A percentile compares a stretch with the other conserved stretches of the same genome.
These are phyloP conservation scores for Nothobranchius kuhntae DNA, from an alignment of 2,113 vertebrate genomes.

Conservation along the genomic window DNA sequence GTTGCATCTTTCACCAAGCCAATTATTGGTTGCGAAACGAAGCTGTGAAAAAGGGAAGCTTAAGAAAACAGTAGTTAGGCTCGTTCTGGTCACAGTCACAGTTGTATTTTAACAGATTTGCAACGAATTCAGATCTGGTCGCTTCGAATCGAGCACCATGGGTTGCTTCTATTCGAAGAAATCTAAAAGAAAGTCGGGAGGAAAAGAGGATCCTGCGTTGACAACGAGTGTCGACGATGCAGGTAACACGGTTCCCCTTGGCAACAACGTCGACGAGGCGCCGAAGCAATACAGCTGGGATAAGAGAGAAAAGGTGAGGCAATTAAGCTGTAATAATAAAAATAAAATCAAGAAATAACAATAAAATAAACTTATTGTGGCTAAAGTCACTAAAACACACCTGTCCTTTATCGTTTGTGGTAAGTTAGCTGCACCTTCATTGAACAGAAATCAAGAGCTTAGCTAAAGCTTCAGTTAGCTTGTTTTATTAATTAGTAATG, in stretches of 20 bases:
- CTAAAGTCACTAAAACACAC: neutral
- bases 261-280: constrained; percentile 75
- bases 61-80: constrained; percentile 38
- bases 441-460: too few relatives aligned
- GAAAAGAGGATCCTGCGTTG: constrained; percentile 64
- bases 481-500: too few relatives aligned
- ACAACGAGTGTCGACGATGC: constrained; percentile 59
- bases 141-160: constrained; percentile 57
- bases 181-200: constrained; percentile 77
- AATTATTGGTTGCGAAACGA: constrained; percentile 66
- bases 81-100: neutral
- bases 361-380: neutral
- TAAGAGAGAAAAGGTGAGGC: constrained; percentile 80
- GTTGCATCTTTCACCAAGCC: constrained; percentile 5
- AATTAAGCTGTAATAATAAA: neutral
- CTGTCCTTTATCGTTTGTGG: neutral
- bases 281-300: constrained; percentile 87
- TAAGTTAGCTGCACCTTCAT: neutral
- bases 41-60: constrained; percentile 72
- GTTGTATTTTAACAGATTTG: neutral
- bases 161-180: constrained; percentile 84
- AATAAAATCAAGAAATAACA: too few relatives aligned
- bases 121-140: neutral
- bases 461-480: too few relatives aligned
- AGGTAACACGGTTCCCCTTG: constrained; percentile 71